Base-by-base conservation (phyloP, 2,113 vertebrate species). In the Nematolebias whitei region DNA sequence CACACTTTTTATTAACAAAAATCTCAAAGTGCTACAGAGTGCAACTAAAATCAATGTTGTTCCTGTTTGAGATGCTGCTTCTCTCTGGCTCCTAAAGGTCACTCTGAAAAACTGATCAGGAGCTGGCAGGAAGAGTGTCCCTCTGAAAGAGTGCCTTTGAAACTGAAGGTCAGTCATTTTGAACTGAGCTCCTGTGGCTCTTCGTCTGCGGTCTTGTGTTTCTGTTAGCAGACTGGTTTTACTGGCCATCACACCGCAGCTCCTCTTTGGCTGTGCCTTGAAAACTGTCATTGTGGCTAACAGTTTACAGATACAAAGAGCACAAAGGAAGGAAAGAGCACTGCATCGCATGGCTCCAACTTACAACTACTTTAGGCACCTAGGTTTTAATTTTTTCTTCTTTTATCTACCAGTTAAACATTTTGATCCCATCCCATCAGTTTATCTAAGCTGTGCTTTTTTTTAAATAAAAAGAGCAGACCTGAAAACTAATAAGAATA, bases 241-340 rank as follows among this genome's bases (percentile, higher is more conserved):
- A 14, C 39, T 43, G 53, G 20, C 50, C 5, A 18, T 44, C 43
- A 23, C 43, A 35, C 18, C 2, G 15, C 12, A 10, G 55, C 65
- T 66, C 48, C 74, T 63, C 64, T 45, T 26, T 0, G 26, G 15
- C 63, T 71, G 75, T 79, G 83, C 23, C 66, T 49, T 15, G 83
- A 86, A 81, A 83, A 60, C 68, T 82, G n/a, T n/a, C n/a, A n/a
- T n/a, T n/a, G n/a, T n/a, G 58, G 76, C 75, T 15, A 69, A 76
- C 63, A 35, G 26, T 29, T 49, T 35, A 49, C 65, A 65, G n/a
- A 54, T 22, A 55, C 50, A 70, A 19, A 54, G 48, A 58, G 40
- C 50, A 68, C 32, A 56, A n/a, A 76, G 60, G 39, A 44, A 44
- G 43, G 43, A 44, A n/a, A 8, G 18, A 44, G 8, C 16, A 44